Conservation (phyloP, 2,888 invertebrate genomes). For the Drosophila nigricruria region DNA sequence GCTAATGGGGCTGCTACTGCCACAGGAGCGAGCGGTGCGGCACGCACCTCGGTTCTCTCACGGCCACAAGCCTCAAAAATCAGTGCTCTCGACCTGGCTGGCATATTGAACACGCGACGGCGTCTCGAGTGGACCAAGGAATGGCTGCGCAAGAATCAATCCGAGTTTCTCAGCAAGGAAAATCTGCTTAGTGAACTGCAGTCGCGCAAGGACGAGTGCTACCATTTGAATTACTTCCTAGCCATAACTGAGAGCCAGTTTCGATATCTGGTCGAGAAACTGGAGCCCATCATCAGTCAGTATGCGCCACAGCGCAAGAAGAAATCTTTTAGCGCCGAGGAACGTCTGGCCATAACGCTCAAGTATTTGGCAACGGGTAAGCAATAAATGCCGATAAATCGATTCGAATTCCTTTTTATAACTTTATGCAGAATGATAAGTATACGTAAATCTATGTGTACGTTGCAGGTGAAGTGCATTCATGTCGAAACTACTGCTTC, state of each 20-base stretch:
- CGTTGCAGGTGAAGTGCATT: constrained; percentile 83
- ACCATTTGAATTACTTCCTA: constrained; percentile 84
- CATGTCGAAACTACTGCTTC: constrained; percentile 85
- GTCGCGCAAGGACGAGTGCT: constrained; percentile 83
- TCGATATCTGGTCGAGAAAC: constrained; percentile 82
- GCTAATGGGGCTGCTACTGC: constrained; percentile 23
- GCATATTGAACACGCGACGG: constrained; percentile 82
- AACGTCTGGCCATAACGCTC: constrained; percentile 84
- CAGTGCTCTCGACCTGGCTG: constrained; percentile 81
- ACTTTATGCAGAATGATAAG: neutral
- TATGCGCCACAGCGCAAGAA: constrained; percentile 84
- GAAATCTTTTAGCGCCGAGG: constrained; percentile 84
- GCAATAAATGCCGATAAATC: constrained; percentile 11
- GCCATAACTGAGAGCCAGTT: constrained; percentile 84
- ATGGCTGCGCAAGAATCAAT: constrained; percentile 83
- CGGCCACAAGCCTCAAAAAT: constrained; percentile 75
- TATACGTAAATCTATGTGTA: constrained; percentile 5
- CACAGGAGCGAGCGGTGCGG: constrained; percentile 59
- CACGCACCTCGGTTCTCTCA: constrained; percentile 68
- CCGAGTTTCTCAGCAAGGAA: constrained; percentile 83
- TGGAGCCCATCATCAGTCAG: constrained; percentile 83
- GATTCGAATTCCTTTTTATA: neutral
- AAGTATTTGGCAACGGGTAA: constrained; percentile 85
- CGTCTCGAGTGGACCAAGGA: constrained; percentile 84
- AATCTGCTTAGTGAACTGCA: constrained; percentile 82